These are phyloP conservation scores for Drosophila tanythrix DNA, from an alignment of 2,888 invertebrate genomes.

Conservation along the genomic window DNA sequence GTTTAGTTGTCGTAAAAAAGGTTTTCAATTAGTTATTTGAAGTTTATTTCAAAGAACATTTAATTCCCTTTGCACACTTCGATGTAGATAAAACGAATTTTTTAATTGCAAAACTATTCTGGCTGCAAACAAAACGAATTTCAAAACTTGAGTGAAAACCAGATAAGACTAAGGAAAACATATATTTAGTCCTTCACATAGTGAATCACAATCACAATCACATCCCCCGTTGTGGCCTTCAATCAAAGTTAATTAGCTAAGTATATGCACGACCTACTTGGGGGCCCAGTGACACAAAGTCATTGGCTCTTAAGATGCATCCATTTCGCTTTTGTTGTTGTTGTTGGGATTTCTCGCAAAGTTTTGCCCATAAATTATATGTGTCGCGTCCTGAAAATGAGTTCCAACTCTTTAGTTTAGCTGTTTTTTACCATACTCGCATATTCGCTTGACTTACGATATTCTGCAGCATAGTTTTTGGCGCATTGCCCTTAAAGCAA, in stretches of 20 bases:
- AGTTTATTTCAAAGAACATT: background rate
- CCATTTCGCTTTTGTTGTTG: conserved; percentile 20
- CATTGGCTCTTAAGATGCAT: conserved; percentile 35
- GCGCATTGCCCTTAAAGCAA: conserved; percentile 60
- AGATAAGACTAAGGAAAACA: too few relatives aligned
- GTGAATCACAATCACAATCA: background rate
- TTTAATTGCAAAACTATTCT: background rate
- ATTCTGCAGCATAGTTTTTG: conserved; percentile 53
- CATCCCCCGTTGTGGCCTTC: conserved; percentile 15
- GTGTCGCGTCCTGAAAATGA: conserved; percentile 51
- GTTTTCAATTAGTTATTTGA: background rate
- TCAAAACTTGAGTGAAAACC: background rate
- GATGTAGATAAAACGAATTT: accelerated
- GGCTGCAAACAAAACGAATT: background rate
- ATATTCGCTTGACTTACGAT: conserved; percentile 56
- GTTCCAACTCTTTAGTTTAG: conserved; percentile 26
- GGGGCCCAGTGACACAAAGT: conserved; percentile 5
- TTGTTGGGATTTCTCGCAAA: background rate
- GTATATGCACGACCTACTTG: conserved; percentile 42
- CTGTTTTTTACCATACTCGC: background rate
- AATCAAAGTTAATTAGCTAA: conserved; percentile 56
- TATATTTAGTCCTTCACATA: background rate
- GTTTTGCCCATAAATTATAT: conserved; percentile 43
- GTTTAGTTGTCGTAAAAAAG: background rate
- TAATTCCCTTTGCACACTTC: background rate